phyloP scores from a whole-genome alignment of 1,140 invertebrate genomes.

The Megalonaias nervosa region DNA sequence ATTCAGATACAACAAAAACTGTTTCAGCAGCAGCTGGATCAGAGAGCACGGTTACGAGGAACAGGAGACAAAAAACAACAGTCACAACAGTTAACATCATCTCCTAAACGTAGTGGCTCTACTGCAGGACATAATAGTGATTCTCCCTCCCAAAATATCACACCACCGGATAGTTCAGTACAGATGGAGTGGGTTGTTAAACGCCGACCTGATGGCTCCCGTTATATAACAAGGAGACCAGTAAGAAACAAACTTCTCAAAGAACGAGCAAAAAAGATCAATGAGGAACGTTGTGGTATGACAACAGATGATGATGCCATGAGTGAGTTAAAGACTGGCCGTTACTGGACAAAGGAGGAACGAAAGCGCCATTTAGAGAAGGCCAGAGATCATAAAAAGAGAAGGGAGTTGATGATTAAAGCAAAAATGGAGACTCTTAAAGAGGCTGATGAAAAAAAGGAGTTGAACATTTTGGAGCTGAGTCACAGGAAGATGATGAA shows the following conservation, averaged over 20 bases:
- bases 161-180: constrained; percentile 53
- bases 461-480: constrained; percentile 71
- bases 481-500: constrained; percentile 74
- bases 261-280: constrained; percentile 80
- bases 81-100: constrained; percentile 42
- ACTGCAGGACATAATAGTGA: constrained; percentile 46
- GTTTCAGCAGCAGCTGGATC: constrained; percentile 74
- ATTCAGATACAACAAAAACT: constrained; percentile 82
- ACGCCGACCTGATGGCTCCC: constrained; percentile 82
- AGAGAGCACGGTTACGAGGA: constrained; percentile 45
- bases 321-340: constrained; percentile 85
- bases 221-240: constrained; percentile 84
- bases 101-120: constrained; percentile 39
- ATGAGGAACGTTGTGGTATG: constrained; percentile 80
- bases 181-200: constrained; percentile 88
- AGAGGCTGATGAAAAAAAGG: constrained; percentile 66
- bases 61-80: constrained; percentile 15
- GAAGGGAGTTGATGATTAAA: constrained; percentile 65
- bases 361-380: constrained; percentile 83
- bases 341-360: constrained; percentile 87
- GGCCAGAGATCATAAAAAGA: constrained; percentile 77
- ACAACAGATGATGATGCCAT: constrained; percentile 88
- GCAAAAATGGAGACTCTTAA: constrained; percentile 69
- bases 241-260: constrained; percentile 80
- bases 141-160: constrained; percentile 31